Evolutionary conservation across 2,888 invertebrate genomes (phyloP), one percentile per base, ranked within the genome.

Genomic region (Odontocerum albicorne): DNA sequence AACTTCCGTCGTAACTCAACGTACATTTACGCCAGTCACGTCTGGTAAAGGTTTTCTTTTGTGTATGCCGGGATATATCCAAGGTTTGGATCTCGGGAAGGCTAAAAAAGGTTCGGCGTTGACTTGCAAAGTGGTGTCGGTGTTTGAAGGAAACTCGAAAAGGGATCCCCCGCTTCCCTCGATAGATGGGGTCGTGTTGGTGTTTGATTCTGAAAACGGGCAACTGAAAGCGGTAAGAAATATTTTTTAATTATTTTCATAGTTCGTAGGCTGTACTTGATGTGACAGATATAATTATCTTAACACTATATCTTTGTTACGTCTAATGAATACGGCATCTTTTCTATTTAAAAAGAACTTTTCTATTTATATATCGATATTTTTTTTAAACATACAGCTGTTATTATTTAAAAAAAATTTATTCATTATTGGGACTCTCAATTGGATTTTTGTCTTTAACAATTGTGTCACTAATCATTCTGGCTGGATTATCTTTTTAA

Each of bases 41-140:
- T 62, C 65, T 3, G 31, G 19, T 17, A 50, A 53, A 33, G 66
- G 66, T 38, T 59, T 67, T n/a, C 21, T 75, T 15, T 59, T 73
- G 0, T 67, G 72, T 10, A 77, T 78, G 78, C 75, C 77, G 1
- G 75, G 74, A 17, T 75, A 64, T 59, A 67, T 77, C 36, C 46
- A 52, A 38, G 59, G 55, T 19, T 47, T 59, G 33, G 42, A 52
- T 16, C 21, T 59, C 12, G 39, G 39, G n/a, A n/a, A 19, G 38
- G 15, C 38, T 4, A 16, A 13, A 20, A 31, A 13, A 2, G 39
- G 51, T 42, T 49, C 21, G 1, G 70, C 72, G 0, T 57, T 80
- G 27, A 77, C 72, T 19, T 79, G 79, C 62, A 80, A 80, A 65
- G 52, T 80, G 47, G 77, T 79, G 1, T 76, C 77, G 1, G 66